Base-by-base conservation (phyloP, 2,888 invertebrate species). In the Eupithecia subfuscata region DNA sequence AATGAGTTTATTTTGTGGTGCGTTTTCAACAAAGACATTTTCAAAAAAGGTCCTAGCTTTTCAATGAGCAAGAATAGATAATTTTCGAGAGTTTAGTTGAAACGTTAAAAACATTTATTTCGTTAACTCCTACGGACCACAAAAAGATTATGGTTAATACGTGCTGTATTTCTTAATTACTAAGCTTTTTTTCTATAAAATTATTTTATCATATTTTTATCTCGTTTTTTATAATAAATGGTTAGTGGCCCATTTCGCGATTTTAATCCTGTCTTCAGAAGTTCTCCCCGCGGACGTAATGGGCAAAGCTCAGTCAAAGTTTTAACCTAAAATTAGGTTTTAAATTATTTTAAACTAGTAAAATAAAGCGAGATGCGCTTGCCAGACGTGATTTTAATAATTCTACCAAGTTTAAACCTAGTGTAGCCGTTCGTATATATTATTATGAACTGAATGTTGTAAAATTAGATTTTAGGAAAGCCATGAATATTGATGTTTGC, bases 291-390 rank as follows among this genome's bases (percentile, higher is more conserved):
- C 37, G 9, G 68, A 45, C 14, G 5, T 22, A 40, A 43, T 7
- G 86, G 84, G 86, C 85, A 86, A 86, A 70, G 83, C 86, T 87
- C 85, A 86, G 81, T 75, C 85, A 84, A 84, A 84, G 84, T 87
- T 87, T 86, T 81, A 83, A 86, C 4, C 0, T 67, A n/a, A 67
- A 67, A n/a, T 68, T 81, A 82, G 81, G 14, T 70, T 77, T 82
- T 81, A 68, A 81, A 79, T 79, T 79, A 75, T 80, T 83, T 78
- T 83, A 70, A 77, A 79, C 70, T 78, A 75, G 40, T 5, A 11
- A n/a, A 30, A 71, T 73, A 56, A 87, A 89, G 87, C 88, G 85
- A 82, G 81, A 84, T 84, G 82, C 88, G 88, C 89, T 90, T 88
- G 84, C 67, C 43, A 12, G 8, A 68, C 40, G 43, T 68, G 67